These are phyloP conservation scores for Stictocephala bisonia DNA, from an alignment of 2,888 invertebrate genomes.

Conservation along the genomic window DNA sequence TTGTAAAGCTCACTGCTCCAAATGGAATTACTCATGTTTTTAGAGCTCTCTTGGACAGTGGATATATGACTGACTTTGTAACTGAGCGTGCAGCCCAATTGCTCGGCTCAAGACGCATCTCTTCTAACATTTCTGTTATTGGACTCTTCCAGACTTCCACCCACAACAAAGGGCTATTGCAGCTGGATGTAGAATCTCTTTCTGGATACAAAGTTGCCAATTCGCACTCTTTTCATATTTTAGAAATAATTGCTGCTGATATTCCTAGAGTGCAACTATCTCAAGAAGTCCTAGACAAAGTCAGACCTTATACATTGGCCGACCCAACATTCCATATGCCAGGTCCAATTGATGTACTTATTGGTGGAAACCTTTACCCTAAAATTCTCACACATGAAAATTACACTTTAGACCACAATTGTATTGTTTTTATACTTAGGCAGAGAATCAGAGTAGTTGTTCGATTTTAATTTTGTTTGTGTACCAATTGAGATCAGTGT, in stretches of 20 bases:
- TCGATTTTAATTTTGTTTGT: too few species aligned
- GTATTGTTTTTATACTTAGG: too few species aligned
- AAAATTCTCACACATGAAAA: background rate
- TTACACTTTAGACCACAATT: background rate
- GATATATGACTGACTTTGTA: slow-evolving; percentile 7
- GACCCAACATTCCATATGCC: slow-evolving; percentile 10
- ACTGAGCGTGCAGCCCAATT: slow-evolving; percentile 1
- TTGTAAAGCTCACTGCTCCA: background rate
- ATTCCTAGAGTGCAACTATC: background rate
- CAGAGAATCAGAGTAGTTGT: too few species aligned
- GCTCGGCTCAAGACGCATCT: background rate
- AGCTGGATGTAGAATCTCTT: background rate
- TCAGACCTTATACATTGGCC: background rate
- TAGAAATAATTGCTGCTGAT: background rate
- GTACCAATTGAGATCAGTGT: too few species aligned
- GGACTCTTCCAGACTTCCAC: background rate
- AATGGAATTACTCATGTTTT: background rate
- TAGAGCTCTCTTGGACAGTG: background rate
- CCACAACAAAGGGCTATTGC: background rate
- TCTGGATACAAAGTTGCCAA: background rate
- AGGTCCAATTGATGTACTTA: background rate
- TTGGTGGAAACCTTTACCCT: background rate
- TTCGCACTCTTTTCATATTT: background rate
- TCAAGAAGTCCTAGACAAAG: background rate
- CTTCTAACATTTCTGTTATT: background rate